Base-by-base conservation (phyloP, 2,888 invertebrate genomes). In the Acleris holmiana region DNA sequence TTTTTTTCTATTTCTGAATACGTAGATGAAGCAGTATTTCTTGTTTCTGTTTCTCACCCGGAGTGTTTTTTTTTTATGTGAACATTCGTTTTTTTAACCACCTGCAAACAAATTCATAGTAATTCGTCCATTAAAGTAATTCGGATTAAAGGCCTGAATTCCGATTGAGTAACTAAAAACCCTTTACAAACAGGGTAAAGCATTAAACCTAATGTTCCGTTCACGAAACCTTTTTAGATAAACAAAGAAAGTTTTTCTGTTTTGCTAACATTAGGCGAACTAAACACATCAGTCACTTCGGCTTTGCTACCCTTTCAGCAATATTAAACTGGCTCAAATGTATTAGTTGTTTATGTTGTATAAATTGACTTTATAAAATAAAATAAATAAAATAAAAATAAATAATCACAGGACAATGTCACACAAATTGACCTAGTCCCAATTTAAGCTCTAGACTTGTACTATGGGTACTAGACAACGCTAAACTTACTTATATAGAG, bases 231-330 rank as follows among this genome's bases (percentile, higher is more conserved):
- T 60, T 59, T 49, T 54, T 25, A 60, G 23, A 60, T 35, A 65
- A 55, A 60, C 59, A 65, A 50, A 40, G 50, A 21, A 50, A 55
- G 29, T 49, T 65, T 64, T 60, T 60, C 49, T 54, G 46, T 59
- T 58, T 46, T 59, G 57, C 40, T 58, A 57, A 62, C 54, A 54
- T 64, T 56, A 82, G 79, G 76, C 75, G 78, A 83, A 79, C 76
- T 79, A 83, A 86, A 84, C 78, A 83, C 82, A 86, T 86, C 85
- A 82, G 80, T 86, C 85, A 84, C 76, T 66, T 67, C 57, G 71
- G 68, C 73, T 76, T 74, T 74, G 68, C 71, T 76, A 86, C 84
- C 85, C 85, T 85, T 86, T 85, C 79, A 84, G 73, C 80, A 72
- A 79, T 85, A 85, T 85, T 86, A 81, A 81, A 82, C 74, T 69